Evolutionary conservation across 35 echinoderm and acorn worm genomes (phyloP), one percentile per base, ranked within the genome.

Genomic region (Anneissia japonica): DNA sequence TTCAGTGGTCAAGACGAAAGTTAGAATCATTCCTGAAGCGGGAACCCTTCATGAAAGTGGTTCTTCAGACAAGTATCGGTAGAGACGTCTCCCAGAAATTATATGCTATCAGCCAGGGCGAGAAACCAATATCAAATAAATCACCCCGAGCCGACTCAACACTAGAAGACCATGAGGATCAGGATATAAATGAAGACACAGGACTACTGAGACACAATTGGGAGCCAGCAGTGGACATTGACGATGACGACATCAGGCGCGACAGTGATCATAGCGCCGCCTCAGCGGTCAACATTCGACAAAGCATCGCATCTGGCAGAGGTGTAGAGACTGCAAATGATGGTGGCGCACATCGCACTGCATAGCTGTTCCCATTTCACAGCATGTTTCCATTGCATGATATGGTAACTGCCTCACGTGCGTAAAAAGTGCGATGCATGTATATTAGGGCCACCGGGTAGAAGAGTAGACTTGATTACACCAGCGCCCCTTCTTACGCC

Each of bases 11-110:
- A 31, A 72, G 92, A 28, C 21, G 39, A 16, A 75, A 83, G 28
- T 82, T 99, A 14, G 89, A 92, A 36, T 78, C 43, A 21, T 99
- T 94, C 75, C 89, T 99, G 12, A 83, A 93, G 36, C 85, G 84
- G 35, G 88, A 94, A 36, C 82, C 82, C 19, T 88, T 99, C 78
- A 74, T 99, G 33, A 51, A 76, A 79, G 84, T 92, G 36, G 89
- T 99, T 30, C 88, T 99, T 35, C 92, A 99, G 75, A 88, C 92
- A 2, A 45, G 83, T 37, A 80, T 99, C 33, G 96, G 92, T 12
- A 99, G 90, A 81, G 96, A 99, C 56, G 91, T 99, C 39, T 94
- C 89, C 14, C 90, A 88, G 0, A 94, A 99, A 82, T 46, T 94
- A 4, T 99, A 94, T 55, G 82, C 89, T 77, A 89, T 99, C 36